Conservation (phyloP, 2,113 vertebrate genomes). For the Campylomormyrus numenius region DNA sequence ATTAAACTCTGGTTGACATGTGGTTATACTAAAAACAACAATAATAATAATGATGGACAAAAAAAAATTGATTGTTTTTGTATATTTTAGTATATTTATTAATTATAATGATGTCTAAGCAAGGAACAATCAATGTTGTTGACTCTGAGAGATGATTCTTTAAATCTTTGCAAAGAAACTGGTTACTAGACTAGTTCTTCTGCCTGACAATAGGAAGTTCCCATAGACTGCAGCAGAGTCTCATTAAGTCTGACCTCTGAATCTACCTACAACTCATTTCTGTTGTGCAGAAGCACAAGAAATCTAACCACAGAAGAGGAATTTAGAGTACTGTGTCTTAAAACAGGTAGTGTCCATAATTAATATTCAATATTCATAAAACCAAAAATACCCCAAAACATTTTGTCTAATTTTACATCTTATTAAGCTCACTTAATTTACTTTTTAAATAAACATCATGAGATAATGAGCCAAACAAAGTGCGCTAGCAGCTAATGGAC, state of each 20-base stretch:
- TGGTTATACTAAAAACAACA: not conserved
- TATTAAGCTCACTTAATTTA: not conserved
- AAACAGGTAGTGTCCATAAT: not conserved
- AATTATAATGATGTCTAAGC: not conserved
- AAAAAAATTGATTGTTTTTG: not conserved
- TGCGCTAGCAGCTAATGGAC: not conserved
- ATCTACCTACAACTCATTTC: not conserved
- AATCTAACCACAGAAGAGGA: not conserved
- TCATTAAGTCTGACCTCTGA: not conserved
- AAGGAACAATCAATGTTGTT: not conserved
- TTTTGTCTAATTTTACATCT: not conserved
- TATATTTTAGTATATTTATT: not conserved
- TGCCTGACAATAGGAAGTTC: not conserved
- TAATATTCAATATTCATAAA: not conserved
- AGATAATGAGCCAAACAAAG: not conserved
- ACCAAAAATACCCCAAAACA: not conserved
- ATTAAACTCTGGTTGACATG: not conserved
- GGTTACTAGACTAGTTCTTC: not conserved
- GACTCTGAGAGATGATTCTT: not conserved
- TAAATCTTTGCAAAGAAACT: not conserved
- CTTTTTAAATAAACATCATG: not conserved
- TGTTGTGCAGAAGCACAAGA: not conserved
- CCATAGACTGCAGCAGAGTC: not conserved
- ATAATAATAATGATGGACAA: not conserved
- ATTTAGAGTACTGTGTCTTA: not conserved